A percentile compares a stretch with the other conserved stretches of the same genome.
Evolutionary conservation across 2,888 invertebrate species (phyloP).

Genomic region (Aleiodes testaceus): DNA sequence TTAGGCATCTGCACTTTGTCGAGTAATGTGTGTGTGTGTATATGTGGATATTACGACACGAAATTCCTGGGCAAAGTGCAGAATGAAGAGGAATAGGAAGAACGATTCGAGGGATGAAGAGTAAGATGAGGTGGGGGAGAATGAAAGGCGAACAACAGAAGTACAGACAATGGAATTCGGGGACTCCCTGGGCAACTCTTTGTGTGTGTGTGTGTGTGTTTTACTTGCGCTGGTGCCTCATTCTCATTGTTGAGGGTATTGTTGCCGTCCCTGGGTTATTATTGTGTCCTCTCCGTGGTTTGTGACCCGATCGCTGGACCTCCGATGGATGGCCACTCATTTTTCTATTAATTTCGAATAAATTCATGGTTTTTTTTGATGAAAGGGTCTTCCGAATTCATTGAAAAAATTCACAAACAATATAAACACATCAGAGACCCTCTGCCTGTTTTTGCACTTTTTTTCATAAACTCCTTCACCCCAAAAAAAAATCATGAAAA

Average conservation of each 20-base stretch:
- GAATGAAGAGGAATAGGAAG: constrained; percentile 40
- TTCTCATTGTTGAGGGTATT: constrained; percentile 70
- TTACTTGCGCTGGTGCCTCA: constrained; percentile 55
- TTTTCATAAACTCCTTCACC: no score
- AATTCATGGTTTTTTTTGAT: no score
- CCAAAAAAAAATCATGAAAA: no score
- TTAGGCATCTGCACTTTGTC: not conserved
- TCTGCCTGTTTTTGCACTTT: no score
- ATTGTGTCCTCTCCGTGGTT: constrained; percentile 68
- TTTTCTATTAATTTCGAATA: no score
- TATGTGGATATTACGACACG: constrained; percentile 1
- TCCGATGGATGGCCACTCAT: no score
- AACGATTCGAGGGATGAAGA: constrained; percentile 36
- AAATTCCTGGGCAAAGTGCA: constrained; percentile 37
- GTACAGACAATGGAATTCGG: constrained; percentile 49
- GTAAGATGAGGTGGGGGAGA: constrained; percentile 36
- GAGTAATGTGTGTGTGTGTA: not conserved
- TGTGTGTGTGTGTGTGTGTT: constrained; percentile 41
- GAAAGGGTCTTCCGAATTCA: no score
- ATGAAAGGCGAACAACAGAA: constrained; percentile 47
- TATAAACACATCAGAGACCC: no score
- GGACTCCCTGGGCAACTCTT: constrained; percentile 46
- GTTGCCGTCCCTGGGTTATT: constrained; percentile 70
- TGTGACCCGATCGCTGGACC: constrained; percentile 67
- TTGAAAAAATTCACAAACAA: no score